Evolutionary conservation across 2,888 invertebrate species (phyloP).

Genomic region (Drosophila greeni): DNA sequence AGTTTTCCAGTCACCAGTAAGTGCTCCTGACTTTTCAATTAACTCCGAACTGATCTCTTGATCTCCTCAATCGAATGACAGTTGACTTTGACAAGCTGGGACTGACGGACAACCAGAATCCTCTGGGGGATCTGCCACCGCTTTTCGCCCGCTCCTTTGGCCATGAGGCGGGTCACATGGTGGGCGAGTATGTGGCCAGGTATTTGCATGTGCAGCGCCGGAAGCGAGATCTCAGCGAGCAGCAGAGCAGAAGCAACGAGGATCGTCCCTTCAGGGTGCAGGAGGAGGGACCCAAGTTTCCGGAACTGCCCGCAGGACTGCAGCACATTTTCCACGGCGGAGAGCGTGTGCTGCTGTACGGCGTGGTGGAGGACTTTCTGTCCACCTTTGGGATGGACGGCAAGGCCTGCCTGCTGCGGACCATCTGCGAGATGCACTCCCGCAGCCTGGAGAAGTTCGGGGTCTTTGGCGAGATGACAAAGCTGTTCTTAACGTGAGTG

Average conservation of each 20-base stretch:
- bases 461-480: conserved; percentile 89
- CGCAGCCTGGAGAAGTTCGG: conserved; percentile 88
- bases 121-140: conserved; percentile 88
- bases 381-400: conserved; percentile 90
- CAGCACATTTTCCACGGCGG: conserved; percentile 87
- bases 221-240: conserved; percentile 79
- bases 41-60: conserved; percentile 8
- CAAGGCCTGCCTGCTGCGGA: conserved; percentile 88
- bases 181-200: conserved; percentile 86
- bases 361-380: conserved; percentile 88
- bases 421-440: conserved; percentile 92
- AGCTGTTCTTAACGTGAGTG: conserved; percentile 89
- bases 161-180: conserved; percentile 83
- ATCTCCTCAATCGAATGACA: conserved; percentile 72
- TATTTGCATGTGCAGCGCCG: conserved; percentile 82
- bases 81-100: conserved; percentile 92
- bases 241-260: conserved; percentile 45
- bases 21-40: conserved; percentile 74
- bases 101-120: conserved; percentile 92
- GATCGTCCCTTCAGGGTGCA: conserved; percentile 54
- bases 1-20: conserved; percentile 91
- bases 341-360: conserved; percentile 87
- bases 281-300: conserved; percentile 62
- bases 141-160: conserved; percentile 88
- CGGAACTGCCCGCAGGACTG: conserved; percentile 78